Conservation (phyloP, 2,113 vertebrate species). For the Leptodactylus fuscus region DNA sequence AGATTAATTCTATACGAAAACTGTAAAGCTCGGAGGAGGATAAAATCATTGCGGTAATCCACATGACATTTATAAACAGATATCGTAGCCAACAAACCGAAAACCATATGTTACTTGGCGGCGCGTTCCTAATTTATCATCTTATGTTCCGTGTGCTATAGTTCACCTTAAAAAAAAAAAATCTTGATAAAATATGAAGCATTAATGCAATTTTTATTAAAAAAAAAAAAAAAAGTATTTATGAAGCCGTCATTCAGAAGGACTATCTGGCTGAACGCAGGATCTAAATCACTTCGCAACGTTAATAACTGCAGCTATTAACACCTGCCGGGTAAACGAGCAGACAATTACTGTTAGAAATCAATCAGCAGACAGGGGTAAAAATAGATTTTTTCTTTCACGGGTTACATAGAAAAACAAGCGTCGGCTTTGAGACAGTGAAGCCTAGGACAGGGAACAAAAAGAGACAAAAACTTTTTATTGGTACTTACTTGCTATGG, state of each 20-base stretch:
- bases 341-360: slow-evolving; percentile 25
- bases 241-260: slow-evolving; percentile 5
- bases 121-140: not conserved
- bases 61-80: not conserved
- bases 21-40: not conserved
- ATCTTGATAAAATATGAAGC: not conserved
- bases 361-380: slow-evolving; percentile 16
- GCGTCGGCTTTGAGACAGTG: not conserved
- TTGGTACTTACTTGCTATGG: no score
- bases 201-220: not conserved
- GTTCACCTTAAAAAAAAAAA: not conserved
- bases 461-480: not conserved
- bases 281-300: slow-evolving; percentile 31
- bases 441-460: not conserved
- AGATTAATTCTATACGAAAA: not conserved
- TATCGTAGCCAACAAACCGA: not conserved
- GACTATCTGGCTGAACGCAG: not conserved
- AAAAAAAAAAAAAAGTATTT: slow-evolving; percentile 7
- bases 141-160: not conserved
- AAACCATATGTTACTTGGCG: not conserved
- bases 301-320: slow-evolving; percentile 18
- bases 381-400: slow-evolving; percentile 20
- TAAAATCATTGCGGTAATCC: not conserved
- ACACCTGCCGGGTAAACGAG: slow-evolving; percentile 27
- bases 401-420: slow-evolving; percentile 21